These are phyloP conservation scores for Chymomyza fuscimana DNA, from an alignment of 2,888 invertebrate species.

Conservation along the genomic window DNA sequence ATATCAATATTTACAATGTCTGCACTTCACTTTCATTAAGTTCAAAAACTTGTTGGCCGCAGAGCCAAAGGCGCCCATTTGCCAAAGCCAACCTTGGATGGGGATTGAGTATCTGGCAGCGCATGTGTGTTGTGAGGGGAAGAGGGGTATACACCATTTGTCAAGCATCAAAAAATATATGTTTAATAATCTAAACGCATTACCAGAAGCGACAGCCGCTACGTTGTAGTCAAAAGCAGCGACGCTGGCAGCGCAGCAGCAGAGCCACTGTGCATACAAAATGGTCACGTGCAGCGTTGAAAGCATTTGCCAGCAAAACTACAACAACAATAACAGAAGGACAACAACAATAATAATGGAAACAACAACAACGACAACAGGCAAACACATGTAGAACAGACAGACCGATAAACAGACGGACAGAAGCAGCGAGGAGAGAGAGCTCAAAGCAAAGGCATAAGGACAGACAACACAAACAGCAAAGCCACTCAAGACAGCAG, in stretches of 20 bases:
- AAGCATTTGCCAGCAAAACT: slow-evolving; percentile 8
- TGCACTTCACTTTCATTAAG: neutral
- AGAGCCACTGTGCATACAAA: slow-evolving; percentile 46
- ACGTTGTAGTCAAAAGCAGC: neutral
- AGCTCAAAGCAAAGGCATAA: slow-evolving; percentile 37
- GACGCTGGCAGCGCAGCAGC: neutral
- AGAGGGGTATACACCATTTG: neutral
- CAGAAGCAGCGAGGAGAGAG: slow-evolving; percentile 6
- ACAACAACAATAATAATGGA: slow-evolving; percentile 11
- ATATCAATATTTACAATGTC: neutral
- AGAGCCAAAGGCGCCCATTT: neutral
- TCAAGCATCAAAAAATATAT: slow-evolving; percentile 53
- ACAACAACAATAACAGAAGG: slow-evolving; percentile 11
- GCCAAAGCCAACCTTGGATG: neutral
- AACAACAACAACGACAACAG: neutral
- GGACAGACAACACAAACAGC: slow-evolving; percentile 54
- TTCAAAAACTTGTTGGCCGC: neutral
- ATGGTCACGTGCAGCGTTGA: slow-evolving; percentile 5
- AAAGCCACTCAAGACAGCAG: slow-evolving; percentile 24
- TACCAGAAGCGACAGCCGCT: slow-evolving; percentile 34
- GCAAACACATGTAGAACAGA: neutral
- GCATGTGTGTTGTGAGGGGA: slow-evolving; percentile 28
- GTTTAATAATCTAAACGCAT: slow-evolving; percentile 73
- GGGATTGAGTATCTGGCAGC: neutral
- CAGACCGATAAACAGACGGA: slow-evolving; percentile 28